These are phyloP conservation scores for Turritopsis rubra DNA, from an alignment of 30 jellyfish, hydroid and myxozoan species.

Conservation along the genomic window DNA sequence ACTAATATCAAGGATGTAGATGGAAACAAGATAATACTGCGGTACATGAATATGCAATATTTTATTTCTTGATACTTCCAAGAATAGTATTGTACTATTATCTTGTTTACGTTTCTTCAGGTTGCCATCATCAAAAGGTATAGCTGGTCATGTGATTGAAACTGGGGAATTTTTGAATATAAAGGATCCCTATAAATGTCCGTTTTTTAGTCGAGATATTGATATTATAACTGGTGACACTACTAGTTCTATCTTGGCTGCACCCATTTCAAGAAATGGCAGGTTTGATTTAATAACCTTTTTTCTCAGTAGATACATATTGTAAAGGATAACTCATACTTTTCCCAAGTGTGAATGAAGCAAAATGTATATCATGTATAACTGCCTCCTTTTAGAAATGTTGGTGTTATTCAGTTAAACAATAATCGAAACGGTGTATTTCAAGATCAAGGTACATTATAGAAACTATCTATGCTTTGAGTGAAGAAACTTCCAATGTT, in stretches of 20 bases:
- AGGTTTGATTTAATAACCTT: not conserved
- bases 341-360: too few species aligned
- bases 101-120: too few species aligned
- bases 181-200: slow-evolving; percentile 7
- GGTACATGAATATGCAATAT: not conserved
- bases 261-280: not conserved
- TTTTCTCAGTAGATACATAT: not conserved
- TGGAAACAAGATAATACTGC: not conserved
- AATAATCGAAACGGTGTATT: slow-evolving; percentile 1
- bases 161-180: slow-evolving; percentile 2
- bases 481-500: not conserved
- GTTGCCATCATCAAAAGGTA: not conserved
- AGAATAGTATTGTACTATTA: too few species aligned
- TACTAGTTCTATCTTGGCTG: slow-evolving; percentile 20
- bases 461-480: too few species aligned
- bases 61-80: not conserved
- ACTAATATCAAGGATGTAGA: not conserved
- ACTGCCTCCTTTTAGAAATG: not conserved
- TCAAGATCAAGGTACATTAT: not conserved
- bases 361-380: too few species aligned
- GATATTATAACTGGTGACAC: not conserved
- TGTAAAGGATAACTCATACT: too few species aligned
- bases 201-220: not conserved
- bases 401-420: slow-evolving; percentile 4
- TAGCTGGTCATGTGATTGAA: slow-evolving; percentile 18